Base-by-base conservation (phyloP, 1,140 invertebrate genomes). In the Atopsyche davidsoni region DNA sequence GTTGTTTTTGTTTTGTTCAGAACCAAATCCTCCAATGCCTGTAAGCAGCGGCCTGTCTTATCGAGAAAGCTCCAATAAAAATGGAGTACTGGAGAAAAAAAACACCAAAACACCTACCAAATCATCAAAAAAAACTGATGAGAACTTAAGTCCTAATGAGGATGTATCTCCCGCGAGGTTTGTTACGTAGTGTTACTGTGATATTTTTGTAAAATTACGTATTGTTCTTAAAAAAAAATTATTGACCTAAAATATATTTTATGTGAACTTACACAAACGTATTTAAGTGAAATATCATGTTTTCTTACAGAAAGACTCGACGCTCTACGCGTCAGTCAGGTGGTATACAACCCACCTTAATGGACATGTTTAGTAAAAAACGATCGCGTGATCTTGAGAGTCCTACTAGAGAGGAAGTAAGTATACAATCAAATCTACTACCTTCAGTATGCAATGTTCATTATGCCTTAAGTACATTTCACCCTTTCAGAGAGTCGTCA, bases 291-390 rank as follows among this genome's bases (percentile, higher is more conserved):
- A 9, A 9, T 36, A 9, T 7, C 14, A 7, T 36, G 6, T 14
- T 11, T 4, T 39, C 4, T 39, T 39, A 4, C 18, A 49, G 46
- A 14, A 40, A 40, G 19, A 40, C 46, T 2, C 16, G 46, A 16
- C 14, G 16, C 17, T 49, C 46, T 10, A 13, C 36, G 13, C 23
- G 38, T n/a, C 46, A 49, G 22, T 40, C 46, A 2, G 11, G 10
- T 16, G 36, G 41, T 23, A 46, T 17, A 24, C 55, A 57, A 25
- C 55, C 40, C 2, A 57, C 45, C 2, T 21, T 57, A 18, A 32
- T 35, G 2, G 55, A 57, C 14, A 38, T 57, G 46, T 57, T 53
- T 34, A 44, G 46, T 14, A 57, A 53, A 31, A 57, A 57, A 31
- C 39, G 55, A n/a, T 34, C 38, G 2, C 22, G 55, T 7, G 45